A percentile compares a stretch with the other conserved stretches of the same genome.
Evolutionary conservation across 2,888 invertebrate species (phyloP).

Genomic region (Pherbina coryleti): DNA sequence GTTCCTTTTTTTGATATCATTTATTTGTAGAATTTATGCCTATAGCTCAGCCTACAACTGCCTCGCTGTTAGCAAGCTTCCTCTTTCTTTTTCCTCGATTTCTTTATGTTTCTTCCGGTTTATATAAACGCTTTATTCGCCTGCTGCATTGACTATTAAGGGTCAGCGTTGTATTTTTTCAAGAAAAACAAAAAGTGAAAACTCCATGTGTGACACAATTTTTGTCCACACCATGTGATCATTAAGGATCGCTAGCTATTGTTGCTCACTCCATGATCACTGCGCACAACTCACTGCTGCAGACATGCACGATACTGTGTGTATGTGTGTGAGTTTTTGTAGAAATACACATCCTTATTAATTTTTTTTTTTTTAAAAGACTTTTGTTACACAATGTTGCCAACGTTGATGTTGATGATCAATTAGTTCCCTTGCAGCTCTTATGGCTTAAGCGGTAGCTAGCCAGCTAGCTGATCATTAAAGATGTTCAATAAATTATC

Average conservation of each 20-base stretch:
- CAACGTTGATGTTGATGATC: constrained; percentile 14
- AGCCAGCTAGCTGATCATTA: not conserved
- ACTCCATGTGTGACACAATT: constrained; percentile 32
- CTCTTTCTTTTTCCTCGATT: constrained; percentile 21
- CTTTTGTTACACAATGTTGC: not conserved
- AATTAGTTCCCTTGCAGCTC: not conserved
- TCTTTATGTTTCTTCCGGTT: constrained; percentile 19
- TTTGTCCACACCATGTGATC: constrained; percentile 11
- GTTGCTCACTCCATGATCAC: not conserved
- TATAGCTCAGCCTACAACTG: not conserved
- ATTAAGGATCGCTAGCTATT: constrained; percentile 2
- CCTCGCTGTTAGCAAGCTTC: not conserved
- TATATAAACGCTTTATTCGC: not conserved
- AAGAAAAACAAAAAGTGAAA: not conserved
- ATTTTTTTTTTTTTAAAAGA: not conserved
- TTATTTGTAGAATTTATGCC: not conserved
- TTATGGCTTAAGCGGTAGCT: not conserved
- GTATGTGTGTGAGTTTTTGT: not conserved
- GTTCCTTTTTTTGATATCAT: not conserved
- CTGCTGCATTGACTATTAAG: no score
- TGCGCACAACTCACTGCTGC: no score
- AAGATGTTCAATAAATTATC: constrained; percentile 38
- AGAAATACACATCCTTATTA: not conserved
- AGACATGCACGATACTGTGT: not conserved
- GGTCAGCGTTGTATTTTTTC: no score